Conservation (phyloP, 2,888 invertebrate genomes). For the Drosophila kambysellisi region DNA sequence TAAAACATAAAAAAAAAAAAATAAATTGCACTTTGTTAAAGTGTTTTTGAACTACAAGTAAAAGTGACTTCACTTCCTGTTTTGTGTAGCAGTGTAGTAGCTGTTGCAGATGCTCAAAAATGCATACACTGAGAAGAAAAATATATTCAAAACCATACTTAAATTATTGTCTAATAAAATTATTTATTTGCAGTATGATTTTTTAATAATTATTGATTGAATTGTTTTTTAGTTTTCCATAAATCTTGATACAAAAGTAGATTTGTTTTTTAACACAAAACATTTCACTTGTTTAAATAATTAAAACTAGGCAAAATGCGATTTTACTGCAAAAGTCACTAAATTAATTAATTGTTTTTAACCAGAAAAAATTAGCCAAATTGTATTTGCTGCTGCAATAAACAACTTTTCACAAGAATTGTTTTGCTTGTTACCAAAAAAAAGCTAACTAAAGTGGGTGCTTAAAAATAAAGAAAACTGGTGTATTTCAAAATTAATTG, state of each 20-base stretch:
- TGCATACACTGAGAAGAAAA: not conserved
- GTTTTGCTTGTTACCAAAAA: not conserved
- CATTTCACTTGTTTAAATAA: not conserved
- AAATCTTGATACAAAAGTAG: not conserved
- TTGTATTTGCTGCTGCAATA: not conserved
- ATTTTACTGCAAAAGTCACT: too few relatives aligned
- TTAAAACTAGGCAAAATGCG: not conserved
- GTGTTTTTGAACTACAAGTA: slow-evolving; percentile 32
- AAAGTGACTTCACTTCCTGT: slow-evolving; percentile 67
- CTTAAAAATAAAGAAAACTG: not conserved
- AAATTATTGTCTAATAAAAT: too few relatives aligned
- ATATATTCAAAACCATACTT: not conserved
- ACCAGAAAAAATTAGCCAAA: not conserved
- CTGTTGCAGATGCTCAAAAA: slow-evolving; percentile 34
- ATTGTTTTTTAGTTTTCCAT: not conserved
- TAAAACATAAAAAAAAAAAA: not conserved
- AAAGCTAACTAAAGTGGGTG: not conserved
- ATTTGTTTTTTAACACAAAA: not conserved
- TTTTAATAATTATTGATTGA: not conserved
- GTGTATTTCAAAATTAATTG: not conserved
- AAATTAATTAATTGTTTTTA: not conserved
- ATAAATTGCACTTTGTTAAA: slow-evolving; percentile 3
- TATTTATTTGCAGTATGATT: not conserved
- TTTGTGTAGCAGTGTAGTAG: slow-evolving; percentile 17
- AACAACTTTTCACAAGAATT: not conserved